These are phyloP conservation scores for Gobionotothen gibberifrons DNA, from an alignment of 2,797 vertebrate species.

Conservation along the genomic window DNA sequence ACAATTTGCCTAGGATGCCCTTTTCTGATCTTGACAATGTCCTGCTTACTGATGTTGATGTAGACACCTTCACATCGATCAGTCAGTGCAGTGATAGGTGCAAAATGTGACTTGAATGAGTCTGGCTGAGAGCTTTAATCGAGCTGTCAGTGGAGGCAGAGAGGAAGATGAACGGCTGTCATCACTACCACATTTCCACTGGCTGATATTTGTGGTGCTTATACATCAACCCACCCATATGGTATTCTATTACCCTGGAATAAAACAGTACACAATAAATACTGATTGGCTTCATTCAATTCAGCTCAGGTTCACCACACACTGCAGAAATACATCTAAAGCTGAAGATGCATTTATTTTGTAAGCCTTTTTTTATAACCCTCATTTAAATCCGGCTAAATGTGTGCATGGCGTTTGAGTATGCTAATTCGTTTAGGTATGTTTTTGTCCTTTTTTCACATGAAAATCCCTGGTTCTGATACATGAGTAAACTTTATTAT, in stretches of 20 bases:
- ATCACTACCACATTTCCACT: constrained; percentile 21
- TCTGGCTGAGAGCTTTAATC: neutral
- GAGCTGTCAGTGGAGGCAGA: constrained; percentile 21
- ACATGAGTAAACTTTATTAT: neutral
- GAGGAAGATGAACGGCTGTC: constrained; percentile 14
- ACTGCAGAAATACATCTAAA: neutral
- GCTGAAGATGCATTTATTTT: too few species aligned
- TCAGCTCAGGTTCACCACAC: neutral
- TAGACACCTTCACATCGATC: constrained; percentile 12
- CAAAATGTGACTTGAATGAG: neutral
- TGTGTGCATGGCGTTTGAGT: neutral
- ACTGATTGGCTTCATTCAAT: too few species aligned
- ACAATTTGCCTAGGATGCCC: neutral
- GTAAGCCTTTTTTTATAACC: too few species aligned
- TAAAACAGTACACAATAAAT: neutral
- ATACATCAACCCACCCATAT: neutral
- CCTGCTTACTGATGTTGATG: neutral
- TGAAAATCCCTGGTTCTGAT: neutral
- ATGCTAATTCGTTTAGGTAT: neutral
- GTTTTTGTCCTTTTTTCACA: too few species aligned
- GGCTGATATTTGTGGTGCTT: constrained; percentile 18
- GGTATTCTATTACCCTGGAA: neutral
- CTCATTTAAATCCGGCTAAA: too few species aligned
- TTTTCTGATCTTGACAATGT: neutral
- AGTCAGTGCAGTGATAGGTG: neutral